Conservation (phyloP, 1,140 invertebrate genomes). For the Pogonognathellus flavescens region DNA sequence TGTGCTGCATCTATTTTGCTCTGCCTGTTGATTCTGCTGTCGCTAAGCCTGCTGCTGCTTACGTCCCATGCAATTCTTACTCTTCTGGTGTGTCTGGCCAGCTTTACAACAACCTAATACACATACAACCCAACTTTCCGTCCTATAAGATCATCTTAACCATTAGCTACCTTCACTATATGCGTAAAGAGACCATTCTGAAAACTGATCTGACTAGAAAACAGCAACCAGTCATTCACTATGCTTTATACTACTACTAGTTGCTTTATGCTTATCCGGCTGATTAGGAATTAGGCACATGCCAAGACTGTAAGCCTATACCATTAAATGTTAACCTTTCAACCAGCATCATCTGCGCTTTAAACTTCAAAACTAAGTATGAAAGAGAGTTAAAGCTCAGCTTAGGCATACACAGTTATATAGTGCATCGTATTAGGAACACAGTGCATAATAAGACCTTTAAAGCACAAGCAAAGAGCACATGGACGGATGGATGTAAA, state of each 20-base stretch:
- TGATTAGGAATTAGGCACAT: conserved; percentile 46
- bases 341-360: conserved; percentile 27
- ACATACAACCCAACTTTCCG: neutral
- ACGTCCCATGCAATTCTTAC: neutral
- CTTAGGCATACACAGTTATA: neutral
- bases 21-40: conserved; percentile 26
- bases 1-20: neutral
- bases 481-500: conserved; percentile 43
- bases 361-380: conserved; percentile 23
- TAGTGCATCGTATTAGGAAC: neutral
- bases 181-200: conserved; percentile 34
- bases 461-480: conserved; percentile 15
- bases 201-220: neutral
- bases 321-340: conserved; percentile 25
- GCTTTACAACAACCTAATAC: neutral
- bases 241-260: neutral
- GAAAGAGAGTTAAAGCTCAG: conserved; percentile 29
- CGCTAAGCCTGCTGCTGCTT: neutral
- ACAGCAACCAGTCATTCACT: conserved; percentile 4
- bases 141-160: neutral
- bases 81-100: conserved; percentile 1
- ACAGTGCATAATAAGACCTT: neutral
- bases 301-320: conserved; percentile 35
- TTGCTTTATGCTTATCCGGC: conserved; percentile 40
- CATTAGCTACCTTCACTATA: neutral